These are phyloP conservation scores for Drosophila orena DNA, from an alignment of 1,140 invertebrate genomes.

Conservation along the genomic window DNA sequence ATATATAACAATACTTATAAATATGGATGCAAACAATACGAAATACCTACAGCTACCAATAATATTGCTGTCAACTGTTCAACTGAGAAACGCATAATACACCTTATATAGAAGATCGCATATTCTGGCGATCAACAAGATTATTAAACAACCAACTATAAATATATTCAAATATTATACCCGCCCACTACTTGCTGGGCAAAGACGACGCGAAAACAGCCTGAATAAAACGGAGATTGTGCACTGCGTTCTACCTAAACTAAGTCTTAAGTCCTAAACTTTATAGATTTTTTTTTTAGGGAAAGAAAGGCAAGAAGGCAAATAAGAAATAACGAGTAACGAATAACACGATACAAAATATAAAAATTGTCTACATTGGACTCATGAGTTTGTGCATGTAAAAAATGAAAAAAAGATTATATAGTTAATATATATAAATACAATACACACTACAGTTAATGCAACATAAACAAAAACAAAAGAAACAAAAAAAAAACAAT, in stretches of 20 bases:
- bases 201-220: conserved; percentile 1
- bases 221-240: conserved; percentile 1
- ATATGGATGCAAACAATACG: conserved; percentile 4
- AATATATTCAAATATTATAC: conserved; percentile 20
- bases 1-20: conserved; percentile 18
- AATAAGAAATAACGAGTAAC: conserved; percentile 26
- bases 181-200: conserved; percentile 3
- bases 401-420: conserved; percentile 65
- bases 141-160: conserved; percentile 34
- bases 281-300: conserved; percentile 36
- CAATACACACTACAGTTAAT: conserved; percentile 37
- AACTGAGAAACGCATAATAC: conserved; percentile 7
- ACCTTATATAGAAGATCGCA: background rate
- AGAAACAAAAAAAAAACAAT: conserved; percentile 13
- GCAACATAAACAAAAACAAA: conserved; percentile 8
- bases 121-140: conserved; percentile 9
- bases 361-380: conserved; percentile 57
- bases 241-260: conserved; percentile 34
- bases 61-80: conserved; percentile 16
- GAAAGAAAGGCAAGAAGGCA: conserved; percentile 17
- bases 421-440: conserved; percentile 53
- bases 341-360: conserved; percentile 23
- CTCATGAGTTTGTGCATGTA: conserved; percentile 80
- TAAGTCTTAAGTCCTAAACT: conserved; percentile 41
- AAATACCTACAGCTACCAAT: conserved; percentile 11